Percentiles rank a stretch among this genome's conserved stretches.
Evolutionary conservation across 1,140 invertebrate species (phyloP).

Genomic region (Venturia canescens): DNA sequence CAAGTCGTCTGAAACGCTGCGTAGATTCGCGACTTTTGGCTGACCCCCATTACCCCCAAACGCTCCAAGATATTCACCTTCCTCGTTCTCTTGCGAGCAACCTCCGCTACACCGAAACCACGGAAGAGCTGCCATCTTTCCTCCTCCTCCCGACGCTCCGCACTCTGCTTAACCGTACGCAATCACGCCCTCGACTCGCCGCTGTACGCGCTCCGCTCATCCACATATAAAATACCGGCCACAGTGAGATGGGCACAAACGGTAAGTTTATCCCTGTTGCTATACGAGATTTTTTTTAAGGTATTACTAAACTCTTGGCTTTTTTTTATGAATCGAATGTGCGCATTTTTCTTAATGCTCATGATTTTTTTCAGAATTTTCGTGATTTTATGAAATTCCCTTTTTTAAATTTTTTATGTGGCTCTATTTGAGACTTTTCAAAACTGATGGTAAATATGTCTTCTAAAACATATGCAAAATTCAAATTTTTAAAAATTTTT

Average conservation of each 20-base stretch:
- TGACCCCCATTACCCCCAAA: background rate
- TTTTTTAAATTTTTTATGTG: too few relatives aligned
- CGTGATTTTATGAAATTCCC: too few relatives aligned
- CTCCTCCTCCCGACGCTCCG: too few relatives aligned
- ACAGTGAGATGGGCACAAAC: background rate
- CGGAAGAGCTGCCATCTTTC: background rate
- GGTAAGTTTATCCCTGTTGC: background rate
- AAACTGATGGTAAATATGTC: too few relatives aligned
- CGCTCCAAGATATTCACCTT: background rate
- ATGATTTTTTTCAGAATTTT: too few relatives aligned
- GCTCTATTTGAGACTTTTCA: too few relatives aligned
- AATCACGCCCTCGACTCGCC: constrained; percentile 29
- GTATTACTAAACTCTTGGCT: too few relatives aligned
- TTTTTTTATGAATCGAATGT: too few relatives aligned
- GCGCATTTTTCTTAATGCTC: too few relatives aligned
- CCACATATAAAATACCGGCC: background rate
- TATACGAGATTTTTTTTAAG: background rate
- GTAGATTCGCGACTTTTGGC: background rate
- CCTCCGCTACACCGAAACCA: constrained; percentile 2
- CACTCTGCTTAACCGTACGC: too few relatives aligned
- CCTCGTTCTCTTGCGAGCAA: constrained; percentile 20
- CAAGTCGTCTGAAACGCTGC: background rate
- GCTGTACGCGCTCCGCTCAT: constrained; percentile 3
- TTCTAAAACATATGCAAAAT: too few relatives aligned
- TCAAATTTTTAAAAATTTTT: too few relatives aligned